Base-by-base conservation (phyloP, 1,140 invertebrate species). In the Listronotus bonariensis region DNA sequence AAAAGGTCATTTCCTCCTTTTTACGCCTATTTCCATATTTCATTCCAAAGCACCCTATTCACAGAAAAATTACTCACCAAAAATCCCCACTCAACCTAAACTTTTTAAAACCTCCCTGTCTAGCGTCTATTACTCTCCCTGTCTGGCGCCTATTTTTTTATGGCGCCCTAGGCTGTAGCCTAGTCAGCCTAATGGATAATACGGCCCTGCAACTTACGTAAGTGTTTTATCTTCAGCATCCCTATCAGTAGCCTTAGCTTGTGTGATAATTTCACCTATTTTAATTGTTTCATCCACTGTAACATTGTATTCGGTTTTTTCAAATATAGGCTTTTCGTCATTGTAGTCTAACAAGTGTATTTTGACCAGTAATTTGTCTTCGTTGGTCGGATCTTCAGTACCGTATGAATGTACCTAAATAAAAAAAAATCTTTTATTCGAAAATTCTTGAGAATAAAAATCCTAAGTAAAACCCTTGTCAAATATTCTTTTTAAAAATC, bases 271-370 rank as follows among this genome's bases (percentile, higher is more conserved):
- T 66, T 75, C 76, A 11, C 77, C 80, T 4, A 56, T 70, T n/a
- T 68, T 75, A 9, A 77, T 80, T 1, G 81, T 83, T 75, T 86
- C 85, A 3, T 76, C 58, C 48, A 85, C 79, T 26, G 61, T 34
- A 6, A 80, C 78, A 1, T 38, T 65, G 43, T 79, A 74, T 9
- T 61, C 36, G 32, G 59, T 48, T 18, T 75, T 18, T 6, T 76
- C 69, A 69, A 86, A 86, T 48, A 80, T 81, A 5, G 85, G 85
- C 49, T 75, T 48, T 68, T 86, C 84, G 65, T 86, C 84, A 70
- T 86, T 86, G 80, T 81, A 82, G 72, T 86, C 84, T 32, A 76
- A 76, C 43, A 86, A 74, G 32, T 80, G 72, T 12, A 86, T 82
- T 49, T 71, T 70, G 6, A 86, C 73, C 1, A 64, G 75, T 3